Base-by-base conservation (phyloP, 2,888 invertebrate species). In the Rhimphoctona megacephalus region DNA sequence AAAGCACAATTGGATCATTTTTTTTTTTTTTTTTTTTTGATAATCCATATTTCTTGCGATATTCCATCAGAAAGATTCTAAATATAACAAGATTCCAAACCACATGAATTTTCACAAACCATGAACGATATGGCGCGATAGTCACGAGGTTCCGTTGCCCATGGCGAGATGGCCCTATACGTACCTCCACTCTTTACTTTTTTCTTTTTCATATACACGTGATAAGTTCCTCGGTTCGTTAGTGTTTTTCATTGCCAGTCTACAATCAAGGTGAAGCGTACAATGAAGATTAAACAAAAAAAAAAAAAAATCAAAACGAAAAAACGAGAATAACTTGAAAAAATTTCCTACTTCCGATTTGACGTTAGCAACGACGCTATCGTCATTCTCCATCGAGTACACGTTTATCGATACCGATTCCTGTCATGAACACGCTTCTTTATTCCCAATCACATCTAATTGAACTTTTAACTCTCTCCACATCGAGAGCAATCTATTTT, bases 401-500 rank as follows among this genome's bases (percentile, higher is more conserved):
- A 36, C 39, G 66, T 36, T 61, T 52, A 64, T 81, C 81, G 36
- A 72, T 81, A 73, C 49, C 64, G 64, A 81, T 43, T 79, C 74
- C 86, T 81, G 86, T 86, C 86, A 83, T 81, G 80, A 69, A 72
- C 86, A 86, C 57, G 67, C 86, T 54, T 83, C 77, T 72, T 83
- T 73, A 77, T 83, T 83, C 67, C 54, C 73, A 67, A 74, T 85
- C 81, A 70, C 77, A 66, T 81, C 82, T 80, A 85, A 85, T 85
- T 76, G 86, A 83, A 83, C 82, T 83, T 81, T 79, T 76, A 80
- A 76, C 61, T 76, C 57, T 54, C 66, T 73, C 54, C 67, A 66
- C 54, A 25, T 36, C 19, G n/a, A 43, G 72, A 52, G 52, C 80
- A 81, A 90, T 91, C 91, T 91, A 90, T 89, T 92, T 90, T 91